Evolutionary conservation across 2,797 vertebrate genomes (phyloP).

Genomic region (Myotis myotis): DNA sequence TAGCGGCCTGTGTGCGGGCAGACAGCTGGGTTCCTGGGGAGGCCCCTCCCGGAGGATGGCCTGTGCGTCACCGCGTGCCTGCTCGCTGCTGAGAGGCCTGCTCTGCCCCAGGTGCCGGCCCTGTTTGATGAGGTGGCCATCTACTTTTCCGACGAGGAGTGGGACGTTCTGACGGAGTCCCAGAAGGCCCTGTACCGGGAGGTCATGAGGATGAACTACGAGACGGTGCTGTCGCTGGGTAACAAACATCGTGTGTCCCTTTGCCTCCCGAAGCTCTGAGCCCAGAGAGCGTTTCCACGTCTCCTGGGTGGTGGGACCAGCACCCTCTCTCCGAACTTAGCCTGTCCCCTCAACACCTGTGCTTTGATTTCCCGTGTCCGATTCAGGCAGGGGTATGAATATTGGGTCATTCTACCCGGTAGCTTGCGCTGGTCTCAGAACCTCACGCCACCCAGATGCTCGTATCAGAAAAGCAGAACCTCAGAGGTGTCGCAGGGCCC

Average conservation of each 20-base stretch:
- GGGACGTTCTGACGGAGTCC: slow-evolving; percentile 67
- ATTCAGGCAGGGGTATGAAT: neutral
- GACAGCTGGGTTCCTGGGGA: rapidly evolving
- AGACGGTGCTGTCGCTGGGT: slow-evolving; percentile 75
- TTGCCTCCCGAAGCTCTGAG: neutral
- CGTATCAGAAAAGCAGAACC: neutral
- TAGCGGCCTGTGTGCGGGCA: neutral
- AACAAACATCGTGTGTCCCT: slow-evolving; percentile 54
- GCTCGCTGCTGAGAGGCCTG: neutral
- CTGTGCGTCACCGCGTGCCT: neutral
- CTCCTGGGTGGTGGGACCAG: neutral
- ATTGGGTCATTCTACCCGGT: neutral
- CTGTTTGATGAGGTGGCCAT: slow-evolving; percentile 77
- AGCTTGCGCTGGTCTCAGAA: neutral
- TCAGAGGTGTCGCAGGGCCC: neutral
- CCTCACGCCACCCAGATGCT: neutral
- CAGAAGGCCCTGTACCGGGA: slow-evolving; percentile 78
- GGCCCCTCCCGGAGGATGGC: neutral
- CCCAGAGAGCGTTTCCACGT: neutral
- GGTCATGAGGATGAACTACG: slow-evolving; percentile 75
- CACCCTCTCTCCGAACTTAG: neutral
- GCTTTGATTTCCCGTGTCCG: neutral
- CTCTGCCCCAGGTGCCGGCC: slow-evolving; percentile 63
- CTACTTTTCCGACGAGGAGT: slow-evolving; percentile 74
- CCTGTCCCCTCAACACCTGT: neutral